These are phyloP conservation scores for Acanthacorydalis orientalis DNA, from an alignment of 2,888 invertebrate genomes.

Conservation along the genomic window DNA sequence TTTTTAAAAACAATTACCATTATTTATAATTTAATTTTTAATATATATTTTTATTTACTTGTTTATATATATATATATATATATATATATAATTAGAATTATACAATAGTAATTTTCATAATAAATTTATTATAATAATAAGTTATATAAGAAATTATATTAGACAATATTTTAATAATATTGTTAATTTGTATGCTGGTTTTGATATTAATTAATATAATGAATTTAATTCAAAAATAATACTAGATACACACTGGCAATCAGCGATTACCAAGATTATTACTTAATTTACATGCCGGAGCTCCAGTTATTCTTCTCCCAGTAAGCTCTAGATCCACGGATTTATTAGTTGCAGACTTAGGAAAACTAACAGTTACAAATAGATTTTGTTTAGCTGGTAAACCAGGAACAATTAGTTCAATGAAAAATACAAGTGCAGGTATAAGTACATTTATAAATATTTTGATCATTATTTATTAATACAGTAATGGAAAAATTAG, in stretches of 20 bases:
- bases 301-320: conserved; percentile 79
- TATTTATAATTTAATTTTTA: background rate
- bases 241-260: conserved; percentile 12
- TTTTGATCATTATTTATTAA: background rate
- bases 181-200: no score
- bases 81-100: no score
- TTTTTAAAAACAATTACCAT: no score
- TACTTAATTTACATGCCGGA: conserved; percentile 46
- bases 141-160: no score
- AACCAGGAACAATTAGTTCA: conserved; percentile 30
- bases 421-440: conserved; percentile 23
- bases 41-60: no score
- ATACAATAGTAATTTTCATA: no score
- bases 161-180: no score
- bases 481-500: background rate
- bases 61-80: no score
- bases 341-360: conserved; percentile 65
- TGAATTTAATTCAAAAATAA: no score
- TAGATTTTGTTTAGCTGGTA: conserved; percentile 45
- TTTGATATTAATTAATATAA: background rate
- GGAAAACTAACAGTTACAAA: conserved; percentile 64
- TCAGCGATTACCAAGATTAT: conserved; percentile 23
- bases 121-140: no score
- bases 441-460: conserved; percentile 12
- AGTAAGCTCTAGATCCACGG: conserved; percentile 60